Evolutionary conservation across 2,888 invertebrate genomes (phyloP), one percentile per base, ranked within the genome.

Genomic region (Notocelia uddmanniana): DNA sequence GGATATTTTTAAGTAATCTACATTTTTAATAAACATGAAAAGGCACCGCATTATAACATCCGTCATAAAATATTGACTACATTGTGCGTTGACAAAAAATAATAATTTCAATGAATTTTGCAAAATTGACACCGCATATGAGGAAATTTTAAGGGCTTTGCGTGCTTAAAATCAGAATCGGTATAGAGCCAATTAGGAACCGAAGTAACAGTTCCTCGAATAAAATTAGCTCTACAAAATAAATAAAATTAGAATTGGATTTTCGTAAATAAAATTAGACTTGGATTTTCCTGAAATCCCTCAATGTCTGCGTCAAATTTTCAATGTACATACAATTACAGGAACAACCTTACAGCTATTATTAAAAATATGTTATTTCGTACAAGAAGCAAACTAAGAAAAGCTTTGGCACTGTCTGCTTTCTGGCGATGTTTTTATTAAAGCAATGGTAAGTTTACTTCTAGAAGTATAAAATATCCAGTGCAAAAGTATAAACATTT

Each of bases 321-420:
- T 13, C 6, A 59, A 59, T 69, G 62, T 62, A 62, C 54, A 59
- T 62, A 62, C 54, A 59, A 58, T 26, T 54, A 66, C 45, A 66
- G 59, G 59, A 71, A 67, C 66, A 54, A 23, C 2, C 66, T 69
- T 71, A 60, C 8, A 62, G 5, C 59, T 72, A 72, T 41, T 37
- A 45, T 67, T 60, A n/a, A 48, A 54, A 34, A 72, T 48, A 69
- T 26, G n/a, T 52, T 6, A 66, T 21, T 59, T 71, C 45, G 31
- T 59, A 45, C n/a, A 18, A 37, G 26, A 67, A 54, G 58, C 70
- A 58, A 60, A 66, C 21, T 59, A 54, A 54, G 48, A 59, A 60
- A 67, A 48, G 26, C 62, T 72, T 72, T 72, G 72, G 72, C 72
- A 72, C 72, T 41, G 67, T 72, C 60, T 55, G 66, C 37, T 60